phyloP scores from a whole-genome alignment of 2,888 invertebrate genomes.

The Endomychus coccineus region DNA sequence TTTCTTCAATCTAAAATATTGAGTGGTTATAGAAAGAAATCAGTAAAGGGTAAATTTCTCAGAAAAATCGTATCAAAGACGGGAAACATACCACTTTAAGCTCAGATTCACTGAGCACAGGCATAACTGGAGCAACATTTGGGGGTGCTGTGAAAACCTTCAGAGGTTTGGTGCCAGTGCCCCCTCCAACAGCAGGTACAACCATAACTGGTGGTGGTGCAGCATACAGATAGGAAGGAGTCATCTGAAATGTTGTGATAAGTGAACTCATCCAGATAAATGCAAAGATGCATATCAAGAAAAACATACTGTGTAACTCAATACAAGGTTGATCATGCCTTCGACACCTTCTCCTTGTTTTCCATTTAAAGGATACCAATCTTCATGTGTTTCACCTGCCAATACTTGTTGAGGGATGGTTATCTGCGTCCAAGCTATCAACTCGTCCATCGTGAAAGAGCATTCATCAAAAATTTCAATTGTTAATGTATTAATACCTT shows the following conservation, averaged over 20 bases:
- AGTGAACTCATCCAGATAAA: no score
- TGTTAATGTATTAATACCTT: conserved; percentile 81
- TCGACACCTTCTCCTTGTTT: conserved; percentile 93
- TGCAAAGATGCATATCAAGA: no score
- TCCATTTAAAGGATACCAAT: conserved; percentile 90
- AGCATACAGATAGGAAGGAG: conserved; percentile 48
- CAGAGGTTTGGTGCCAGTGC: conserved; percentile 34
- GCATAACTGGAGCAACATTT: conserved; percentile 29
- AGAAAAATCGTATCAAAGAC: no score
- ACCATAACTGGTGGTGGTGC: conserved; percentile 64
- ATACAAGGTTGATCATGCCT: conserved; percentile 85
- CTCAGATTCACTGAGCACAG: conserved; percentile 50
- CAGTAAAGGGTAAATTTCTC: conserved; percentile 4
- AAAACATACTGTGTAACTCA: conserved; percentile 67
- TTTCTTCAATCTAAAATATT: conserved; percentile 72
- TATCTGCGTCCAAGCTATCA: conserved; percentile 90
- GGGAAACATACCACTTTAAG: conserved; percentile 53
- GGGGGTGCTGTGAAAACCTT: conserved; percentile 45
- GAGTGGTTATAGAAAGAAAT: no score
- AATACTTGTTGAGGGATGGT: conserved; percentile 78
- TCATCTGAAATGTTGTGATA: conserved; percentile 28
- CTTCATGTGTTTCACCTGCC: conserved; percentile 84
- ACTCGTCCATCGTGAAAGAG: conserved; percentile 92
- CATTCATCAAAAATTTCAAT: conserved; percentile 96
- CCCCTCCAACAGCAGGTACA: conserved; percentile 52